phyloP scores from a whole-genome alignment of 2,888 invertebrate species.

The Stomorhina lunata region DNA sequence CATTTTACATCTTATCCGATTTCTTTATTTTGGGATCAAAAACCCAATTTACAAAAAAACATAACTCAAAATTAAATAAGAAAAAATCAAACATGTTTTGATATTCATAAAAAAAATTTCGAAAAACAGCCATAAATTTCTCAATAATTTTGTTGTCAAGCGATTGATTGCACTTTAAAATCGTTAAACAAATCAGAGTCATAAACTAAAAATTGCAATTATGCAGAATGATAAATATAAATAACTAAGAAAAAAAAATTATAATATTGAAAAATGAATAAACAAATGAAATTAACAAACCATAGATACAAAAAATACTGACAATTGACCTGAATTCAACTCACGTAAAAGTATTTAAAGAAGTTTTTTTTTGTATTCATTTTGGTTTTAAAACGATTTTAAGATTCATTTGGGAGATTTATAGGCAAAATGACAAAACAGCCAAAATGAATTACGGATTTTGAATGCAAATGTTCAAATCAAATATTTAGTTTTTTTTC shows the following conservation, averaged over 20 bases:
- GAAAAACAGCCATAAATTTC: slow-evolving; percentile 46
- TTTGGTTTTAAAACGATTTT: no score
- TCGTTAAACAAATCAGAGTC: neutral
- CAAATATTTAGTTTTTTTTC: no score
- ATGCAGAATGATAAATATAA: slow-evolving; percentile 21
- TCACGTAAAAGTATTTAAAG: slow-evolving; percentile 39
- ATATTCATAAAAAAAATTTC: neutral
- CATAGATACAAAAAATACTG: neutral
- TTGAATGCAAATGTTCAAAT: no score
- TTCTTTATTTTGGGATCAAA: no score
- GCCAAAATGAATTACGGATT: no score
- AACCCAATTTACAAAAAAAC: no score
- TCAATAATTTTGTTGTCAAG: slow-evolving; percentile 39
- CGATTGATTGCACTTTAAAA: slow-evolving; percentile 29
- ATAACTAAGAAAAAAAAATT: no score
- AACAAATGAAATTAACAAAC: no score
- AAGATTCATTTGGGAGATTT: no score
- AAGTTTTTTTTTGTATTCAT: neutral
- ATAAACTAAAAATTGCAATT: slow-evolving; percentile 6
- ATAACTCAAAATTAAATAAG: neutral
- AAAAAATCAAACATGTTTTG: slow-evolving; percentile 41
- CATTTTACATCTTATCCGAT: no score
- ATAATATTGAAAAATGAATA: no score
- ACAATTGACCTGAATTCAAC: slow-evolving; percentile 32
- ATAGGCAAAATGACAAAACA: neutral